Conservation (phyloP, 2,888 invertebrate genomes). For the Athalia circularis region DNA sequence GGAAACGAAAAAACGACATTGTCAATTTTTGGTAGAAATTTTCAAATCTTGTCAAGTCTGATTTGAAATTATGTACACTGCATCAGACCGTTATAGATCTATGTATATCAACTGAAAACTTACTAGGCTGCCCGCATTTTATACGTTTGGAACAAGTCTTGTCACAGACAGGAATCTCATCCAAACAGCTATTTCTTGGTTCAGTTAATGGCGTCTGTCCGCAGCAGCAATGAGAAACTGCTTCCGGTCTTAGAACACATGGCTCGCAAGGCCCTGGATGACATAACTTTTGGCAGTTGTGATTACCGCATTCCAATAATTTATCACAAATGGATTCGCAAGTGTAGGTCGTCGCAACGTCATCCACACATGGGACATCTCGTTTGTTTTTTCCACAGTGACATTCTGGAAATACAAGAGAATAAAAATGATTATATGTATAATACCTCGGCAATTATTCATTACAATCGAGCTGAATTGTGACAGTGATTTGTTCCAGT, state of each 20-base stretch:
- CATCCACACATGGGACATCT: slow-evolving; percentile 79
- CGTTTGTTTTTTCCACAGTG: slow-evolving; percentile 82
- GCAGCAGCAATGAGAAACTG: slow-evolving; percentile 85
- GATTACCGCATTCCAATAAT: slow-evolving; percentile 81
- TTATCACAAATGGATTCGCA: slow-evolving; percentile 81
- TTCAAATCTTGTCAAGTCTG: no score
- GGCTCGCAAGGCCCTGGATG: slow-evolving; percentile 81
- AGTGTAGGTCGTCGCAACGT: slow-evolving; percentile 75
- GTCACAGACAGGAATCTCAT: slow-evolving; percentile 89
- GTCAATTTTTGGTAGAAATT: neutral
- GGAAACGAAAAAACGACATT: slow-evolving; percentile 30
- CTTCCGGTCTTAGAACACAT: slow-evolving; percentile 80
- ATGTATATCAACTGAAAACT: slow-evolving; percentile 46
- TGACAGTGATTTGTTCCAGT: neutral
- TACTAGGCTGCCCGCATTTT: slow-evolving; percentile 73
- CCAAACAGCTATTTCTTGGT: slow-evolving; percentile 83
- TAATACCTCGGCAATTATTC: neutral
- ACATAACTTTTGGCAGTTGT: slow-evolving; percentile 82
- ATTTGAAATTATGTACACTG: no score
- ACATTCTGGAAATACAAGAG: slow-evolving; percentile 76
- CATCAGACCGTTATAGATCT: no score
- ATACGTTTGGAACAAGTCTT: slow-evolving; percentile 75
- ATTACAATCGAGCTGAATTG: neutral
- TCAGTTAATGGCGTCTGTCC: slow-evolving; percentile 79
- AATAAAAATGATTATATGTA: no score